phyloP scores from a whole-genome alignment of 1,140 invertebrate genomes.

The Mylabris phalerata region DNA sequence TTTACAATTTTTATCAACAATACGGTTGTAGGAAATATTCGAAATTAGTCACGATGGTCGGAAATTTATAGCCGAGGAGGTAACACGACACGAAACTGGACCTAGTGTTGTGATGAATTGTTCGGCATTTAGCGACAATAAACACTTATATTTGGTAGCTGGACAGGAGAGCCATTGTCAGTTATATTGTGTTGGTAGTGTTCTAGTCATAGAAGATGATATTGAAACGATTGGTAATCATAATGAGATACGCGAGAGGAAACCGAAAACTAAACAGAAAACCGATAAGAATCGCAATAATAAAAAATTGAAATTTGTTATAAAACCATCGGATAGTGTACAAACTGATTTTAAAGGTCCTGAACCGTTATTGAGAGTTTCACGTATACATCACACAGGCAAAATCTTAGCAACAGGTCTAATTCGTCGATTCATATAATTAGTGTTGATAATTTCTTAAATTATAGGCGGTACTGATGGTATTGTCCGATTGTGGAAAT shows the following conservation, averaged over 20 bases:
- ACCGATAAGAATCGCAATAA: slow-evolving; percentile 45
- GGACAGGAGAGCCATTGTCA: slow-evolving; percentile 90
- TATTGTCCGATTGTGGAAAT: slow-evolving; percentile 79
- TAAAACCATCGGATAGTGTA: slow-evolving; percentile 66
- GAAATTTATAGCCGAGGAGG: slow-evolving; percentile 75
- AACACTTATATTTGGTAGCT: slow-evolving; percentile 72
- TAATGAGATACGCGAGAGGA: slow-evolving; percentile 43
- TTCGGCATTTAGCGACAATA: slow-evolving; percentile 58
- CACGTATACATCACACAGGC: slow-evolving; percentile 68
- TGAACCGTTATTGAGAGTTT: slow-evolving; percentile 80
- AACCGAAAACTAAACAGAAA: slow-evolving; percentile 30
- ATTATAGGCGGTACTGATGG: slow-evolving; percentile 73
- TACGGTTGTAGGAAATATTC: slow-evolving; percentile 72
- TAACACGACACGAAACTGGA: slow-evolving; percentile 81
- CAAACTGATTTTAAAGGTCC: slow-evolving; percentile 71
- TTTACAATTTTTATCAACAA: neutral
- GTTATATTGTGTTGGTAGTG: slow-evolving; percentile 73
- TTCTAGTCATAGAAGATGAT: slow-evolving; percentile 49
- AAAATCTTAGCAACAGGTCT: slow-evolving; percentile 74
- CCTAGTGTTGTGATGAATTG: slow-evolving; percentile 89
- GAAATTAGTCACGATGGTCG: slow-evolving; percentile 77
- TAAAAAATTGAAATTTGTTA: slow-evolving; percentile 63
- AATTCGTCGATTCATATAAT: slow-evolving; percentile 4
- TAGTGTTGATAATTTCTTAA: slow-evolving; percentile 5
- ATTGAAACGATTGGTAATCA: slow-evolving; percentile 43